phyloP scores from a whole-genome alignment of 1,140 invertebrate species.

The Leptoteleia sp. region DNA sequence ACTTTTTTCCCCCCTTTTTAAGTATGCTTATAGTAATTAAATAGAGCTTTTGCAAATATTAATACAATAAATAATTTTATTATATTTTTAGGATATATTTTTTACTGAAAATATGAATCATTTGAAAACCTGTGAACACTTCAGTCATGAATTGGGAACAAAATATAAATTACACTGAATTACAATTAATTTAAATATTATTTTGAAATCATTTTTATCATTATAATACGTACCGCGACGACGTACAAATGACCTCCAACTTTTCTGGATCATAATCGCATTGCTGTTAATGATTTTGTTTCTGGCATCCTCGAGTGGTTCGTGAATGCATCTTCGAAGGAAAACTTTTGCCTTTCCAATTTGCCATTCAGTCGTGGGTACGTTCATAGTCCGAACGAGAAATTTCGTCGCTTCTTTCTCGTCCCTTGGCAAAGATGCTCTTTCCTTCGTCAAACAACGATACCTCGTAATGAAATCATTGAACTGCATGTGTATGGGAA shows the following conservation, averaged over 20 bases:
- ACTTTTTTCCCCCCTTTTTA: no score
- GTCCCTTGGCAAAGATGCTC: constrained; percentile 73
- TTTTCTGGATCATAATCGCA: constrained; percentile 91
- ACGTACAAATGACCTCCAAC: constrained; percentile 84
- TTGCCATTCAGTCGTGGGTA: constrained; percentile 92
- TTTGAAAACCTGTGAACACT: no score
- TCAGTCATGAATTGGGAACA: no score
- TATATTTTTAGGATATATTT: no score
- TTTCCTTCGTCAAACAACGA: constrained; percentile 84
- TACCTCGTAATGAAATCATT: constrained; percentile 91
- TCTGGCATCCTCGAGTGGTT: constrained; percentile 91
- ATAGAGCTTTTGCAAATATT: no score
- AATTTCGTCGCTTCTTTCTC: constrained; percentile 82
- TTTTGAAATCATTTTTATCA: no score
- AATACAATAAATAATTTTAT: no score
- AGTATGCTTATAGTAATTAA: no score
- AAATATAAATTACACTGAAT: no score
- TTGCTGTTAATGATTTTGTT: constrained; percentile 86
- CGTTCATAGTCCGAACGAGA: constrained; percentile 83
- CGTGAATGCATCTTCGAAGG: constrained; percentile 90
- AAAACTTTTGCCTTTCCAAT: constrained; percentile 95
- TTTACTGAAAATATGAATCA: no score
- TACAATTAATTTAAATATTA: no score
- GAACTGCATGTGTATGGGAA: constrained; percentile 92
- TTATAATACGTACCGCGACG: constrained; percentile 82